Evolutionary conservation across 2,797 vertebrate species (phyloP), one percentile per base, ranked within the genome.

Genomic region (Anabacerthia variegaticeps): DNA sequence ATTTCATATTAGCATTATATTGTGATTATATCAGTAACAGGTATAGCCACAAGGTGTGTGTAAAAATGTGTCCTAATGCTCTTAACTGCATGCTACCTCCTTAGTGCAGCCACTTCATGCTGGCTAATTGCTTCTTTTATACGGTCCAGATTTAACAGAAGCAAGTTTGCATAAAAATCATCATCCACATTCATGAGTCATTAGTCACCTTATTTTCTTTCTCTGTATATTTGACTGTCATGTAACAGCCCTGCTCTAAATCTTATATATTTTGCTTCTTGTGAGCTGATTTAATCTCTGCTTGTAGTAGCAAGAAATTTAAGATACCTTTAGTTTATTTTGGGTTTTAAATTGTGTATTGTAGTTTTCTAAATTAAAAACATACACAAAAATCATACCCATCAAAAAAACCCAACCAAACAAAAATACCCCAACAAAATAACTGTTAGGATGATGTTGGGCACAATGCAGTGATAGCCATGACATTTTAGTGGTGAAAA

Each of bases 21-120:
- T 48, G 9, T 59, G 23, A 34, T 41, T 52, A 3, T 36, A 62
- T 62, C 46, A 62, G 7, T 37, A 56, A 68, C 12, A 79, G 4
- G 1, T 78, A 56, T 7, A 19, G 9, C 10, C 37, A 49, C 4
- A 48, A 74, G 3, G 2, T 48, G 3, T 7, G 3, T 23, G 5
- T 8, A 59, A 37, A 63, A 56, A 41, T 8, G 10, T 71, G 32
- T 19, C 49, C 8, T 6, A 43, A 34, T 12, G 6, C 3, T 82
- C 88, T 58, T 69, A 52, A 34, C 7, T 71, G 15, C 7, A 7
- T 62, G 5, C 6, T 28, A 30, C 0, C 0, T 30, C 13, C 3
- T 81, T 51, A 55, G 15, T 39, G 8, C 24, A 80, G 9, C 8
- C 43, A 51, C 26, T 66, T 65, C 36, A 71, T 1, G 1, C 7